These are phyloP conservation scores for Bolborhynchus lineola DNA, from an alignment of 2,113 vertebrate species.

Conservation along the genomic window DNA sequence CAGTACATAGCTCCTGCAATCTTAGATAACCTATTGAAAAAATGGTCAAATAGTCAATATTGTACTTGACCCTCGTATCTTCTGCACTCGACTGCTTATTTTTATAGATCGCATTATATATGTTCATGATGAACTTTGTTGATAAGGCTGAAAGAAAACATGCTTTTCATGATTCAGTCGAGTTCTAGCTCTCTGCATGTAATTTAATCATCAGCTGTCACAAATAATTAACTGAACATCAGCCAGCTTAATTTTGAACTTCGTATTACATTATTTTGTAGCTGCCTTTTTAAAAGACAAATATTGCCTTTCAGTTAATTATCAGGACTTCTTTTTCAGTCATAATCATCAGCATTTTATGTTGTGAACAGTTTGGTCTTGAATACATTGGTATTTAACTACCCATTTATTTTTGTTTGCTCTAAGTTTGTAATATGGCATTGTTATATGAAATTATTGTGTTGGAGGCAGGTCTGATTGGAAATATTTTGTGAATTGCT, in stretches of 20 bases:
- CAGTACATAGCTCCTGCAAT: conserved; percentile 13
- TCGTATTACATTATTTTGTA: neutral
- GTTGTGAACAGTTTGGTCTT: conserved; percentile 60
- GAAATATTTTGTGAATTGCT: neutral
- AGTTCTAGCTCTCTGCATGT: conserved; percentile 28
- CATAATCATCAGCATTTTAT: conserved; percentile 61
- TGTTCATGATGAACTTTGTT: conserved; percentile 71
- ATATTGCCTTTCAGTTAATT: conserved; percentile 39
- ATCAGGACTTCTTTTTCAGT: conserved; percentile 46
- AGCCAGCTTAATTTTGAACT: neutral
- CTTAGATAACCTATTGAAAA: conserved; percentile 37
- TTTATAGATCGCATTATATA: conserved; percentile 50
- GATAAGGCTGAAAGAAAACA: conserved; percentile 54
- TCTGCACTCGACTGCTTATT: conserved; percentile 72
- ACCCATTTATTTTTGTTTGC: conserved; percentile 65
- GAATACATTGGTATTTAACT: conserved; percentile 59
- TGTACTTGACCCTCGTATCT: conserved; percentile 83
- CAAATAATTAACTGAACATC: conserved; percentile 20
- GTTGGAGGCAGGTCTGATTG: neutral
- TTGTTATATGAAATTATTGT: conserved; percentile 4
- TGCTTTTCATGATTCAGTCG: neutral
- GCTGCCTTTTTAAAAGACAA: neutral
- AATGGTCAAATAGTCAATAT: conserved; percentile 80
- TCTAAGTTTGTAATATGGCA: conserved; percentile 57
- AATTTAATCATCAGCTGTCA: neutral